Evolutionary conservation across 2,113 vertebrate genomes (phyloP).

Genomic region (Etia nguti): DNA sequence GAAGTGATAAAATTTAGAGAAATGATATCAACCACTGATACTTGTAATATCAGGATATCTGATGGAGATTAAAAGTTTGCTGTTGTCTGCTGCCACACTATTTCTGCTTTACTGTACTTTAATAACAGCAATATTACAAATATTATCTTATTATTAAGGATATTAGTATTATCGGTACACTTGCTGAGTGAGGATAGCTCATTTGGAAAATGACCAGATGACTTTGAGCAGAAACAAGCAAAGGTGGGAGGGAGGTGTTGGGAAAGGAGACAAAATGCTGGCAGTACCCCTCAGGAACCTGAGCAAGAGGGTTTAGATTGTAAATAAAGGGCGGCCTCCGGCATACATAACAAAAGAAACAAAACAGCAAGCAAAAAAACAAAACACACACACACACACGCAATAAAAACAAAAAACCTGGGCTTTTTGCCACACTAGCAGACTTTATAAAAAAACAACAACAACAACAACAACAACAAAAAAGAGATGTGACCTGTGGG

Average conservation of each 20-base stretch:
- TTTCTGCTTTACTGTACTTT: not conserved
- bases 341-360: not conserved
- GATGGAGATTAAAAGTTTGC: not conserved
- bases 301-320: slow-evolving; percentile 1
- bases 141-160: not conserved
- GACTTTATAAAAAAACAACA: not conserved
- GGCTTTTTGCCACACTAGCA: slow-evolving; percentile 1
- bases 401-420: not conserved
- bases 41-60: not conserved
- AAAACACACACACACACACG: not conserved
- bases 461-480: not conserved
- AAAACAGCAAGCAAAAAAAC: not conserved
- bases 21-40: not conserved
- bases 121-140: not conserved
- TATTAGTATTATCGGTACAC: not conserved
- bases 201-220: slow-evolving; percentile 13
- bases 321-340: slow-evolving; percentile 21
- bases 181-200: not conserved
- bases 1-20: not conserved
- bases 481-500: not conserved
- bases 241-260: not conserved
- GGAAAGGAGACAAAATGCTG: not conserved
- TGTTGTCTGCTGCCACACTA: not conserved
- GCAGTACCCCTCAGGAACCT: not conserved
- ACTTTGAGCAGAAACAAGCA: not conserved